Evolutionary conservation across 2,113 vertebrate genomes (phyloP).

Genomic region (Scortum barcoo): DNA sequence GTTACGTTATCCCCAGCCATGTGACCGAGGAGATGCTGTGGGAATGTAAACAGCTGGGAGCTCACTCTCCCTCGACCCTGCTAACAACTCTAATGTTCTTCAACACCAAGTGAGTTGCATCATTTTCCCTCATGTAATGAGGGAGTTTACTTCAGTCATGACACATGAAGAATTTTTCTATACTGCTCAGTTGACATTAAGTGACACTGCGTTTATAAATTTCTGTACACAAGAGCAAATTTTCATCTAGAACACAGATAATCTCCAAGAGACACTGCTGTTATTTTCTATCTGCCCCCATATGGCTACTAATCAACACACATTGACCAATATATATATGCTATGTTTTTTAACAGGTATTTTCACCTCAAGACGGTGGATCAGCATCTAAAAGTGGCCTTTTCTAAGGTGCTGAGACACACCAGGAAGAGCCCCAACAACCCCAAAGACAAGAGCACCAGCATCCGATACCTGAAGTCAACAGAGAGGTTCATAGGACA

Average conservation of each 20-base stretch:
- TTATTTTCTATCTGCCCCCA: not conserved
- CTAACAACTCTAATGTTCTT: constrained; percentile 99
- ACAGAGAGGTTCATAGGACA: constrained; percentile 93
- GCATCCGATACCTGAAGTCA: constrained; percentile 97
- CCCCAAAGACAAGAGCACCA: constrained; percentile 99
- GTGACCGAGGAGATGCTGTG: constrained; percentile 99
- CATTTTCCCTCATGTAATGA: too few relatives aligned
- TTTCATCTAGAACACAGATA: not conserved
- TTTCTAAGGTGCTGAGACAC: constrained; percentile 97
- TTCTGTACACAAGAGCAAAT: not conserved
- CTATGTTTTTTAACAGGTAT: constrained; percentile 84
- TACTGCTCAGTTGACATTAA: not conserved
- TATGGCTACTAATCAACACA: not conserved
- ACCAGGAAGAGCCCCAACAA: constrained; percentile 99
- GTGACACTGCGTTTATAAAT: not conserved
- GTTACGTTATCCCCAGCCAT: constrained; percentile 97
- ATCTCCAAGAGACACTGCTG: not conserved
- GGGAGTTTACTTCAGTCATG: not conserved
- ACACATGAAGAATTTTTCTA: not conserved
- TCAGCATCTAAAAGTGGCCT: constrained; percentile 98
- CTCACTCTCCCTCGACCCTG: constrained; percentile 97
- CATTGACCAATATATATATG: not conserved
- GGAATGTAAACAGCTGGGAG: constrained; percentile 99
- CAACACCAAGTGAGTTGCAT: constrained; percentile 96
- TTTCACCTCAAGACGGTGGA: constrained; percentile 97